Conservation (phyloP, 2,113 vertebrate genomes). For the Danionella cerebrum region DNA sequence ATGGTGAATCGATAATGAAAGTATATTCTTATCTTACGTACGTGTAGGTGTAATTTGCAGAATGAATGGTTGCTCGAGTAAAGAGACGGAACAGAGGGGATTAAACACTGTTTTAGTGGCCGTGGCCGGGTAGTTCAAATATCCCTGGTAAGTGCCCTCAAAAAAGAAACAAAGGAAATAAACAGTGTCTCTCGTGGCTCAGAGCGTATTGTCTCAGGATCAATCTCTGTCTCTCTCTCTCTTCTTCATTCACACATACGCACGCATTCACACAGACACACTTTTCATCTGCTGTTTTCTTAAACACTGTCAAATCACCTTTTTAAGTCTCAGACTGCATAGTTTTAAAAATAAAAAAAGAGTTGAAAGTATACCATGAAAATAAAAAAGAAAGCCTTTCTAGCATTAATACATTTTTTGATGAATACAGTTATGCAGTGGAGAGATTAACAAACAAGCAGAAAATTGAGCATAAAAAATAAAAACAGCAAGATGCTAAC, state of each 20-base stretch:
- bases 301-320: slow-evolving; percentile 36
- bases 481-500: too few species aligned
- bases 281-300: neutral
- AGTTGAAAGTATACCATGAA: too few species aligned
- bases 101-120: slow-evolving; percentile 63
- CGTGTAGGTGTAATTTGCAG: slow-evolving; percentile 50
- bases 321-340: slow-evolving; percentile 21
- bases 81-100: slow-evolving; percentile 51
- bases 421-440: too few species aligned
- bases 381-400: too few species aligned
- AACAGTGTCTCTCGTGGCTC: slow-evolving; percentile 43
- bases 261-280: neutral
- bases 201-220: slow-evolving; percentile 46
- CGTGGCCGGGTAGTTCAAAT: slow-evolving; percentile 61
- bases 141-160: slow-evolving; percentile 65
- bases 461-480: too few species aligned
- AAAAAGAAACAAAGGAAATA: slow-evolving; percentile 36
- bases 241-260: slow-evolving; percentile 30
- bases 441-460: too few species aligned
- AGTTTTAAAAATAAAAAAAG: too few species aligned
- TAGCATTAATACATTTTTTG: too few species aligned
- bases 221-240: too few species aligned
- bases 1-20: slow-evolving; percentile 73
- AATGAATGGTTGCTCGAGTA: slow-evolving; percentile 46
- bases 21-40: slow-evolving; percentile 67